phyloP scores from a whole-genome alignment of 2,888 invertebrate species.

The Leuctra nigra region DNA sequence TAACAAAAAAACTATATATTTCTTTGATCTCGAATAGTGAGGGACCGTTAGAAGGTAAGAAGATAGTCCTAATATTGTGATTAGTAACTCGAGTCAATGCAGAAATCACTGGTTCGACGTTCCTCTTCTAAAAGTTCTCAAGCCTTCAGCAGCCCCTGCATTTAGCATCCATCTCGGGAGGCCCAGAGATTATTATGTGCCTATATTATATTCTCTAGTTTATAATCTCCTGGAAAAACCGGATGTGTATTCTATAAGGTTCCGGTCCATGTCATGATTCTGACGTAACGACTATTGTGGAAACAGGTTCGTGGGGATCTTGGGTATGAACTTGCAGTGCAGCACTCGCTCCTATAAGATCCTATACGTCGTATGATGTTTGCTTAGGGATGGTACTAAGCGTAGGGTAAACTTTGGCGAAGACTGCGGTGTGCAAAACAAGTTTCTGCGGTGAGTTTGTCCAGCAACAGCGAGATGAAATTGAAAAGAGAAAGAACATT shows the following conservation, averaged over 20 bases:
- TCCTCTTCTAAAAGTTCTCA: conserved; percentile 7
- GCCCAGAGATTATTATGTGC: too few species aligned
- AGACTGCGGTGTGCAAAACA: conserved; percentile 15
- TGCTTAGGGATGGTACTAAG: neutral
- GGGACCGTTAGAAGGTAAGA: neutral
- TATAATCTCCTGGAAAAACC: conserved; percentile 24
- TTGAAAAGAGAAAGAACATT: neutral
- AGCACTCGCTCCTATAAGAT: neutral
- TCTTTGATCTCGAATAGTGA: too few species aligned
- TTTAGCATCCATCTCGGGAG: conserved; percentile 9
- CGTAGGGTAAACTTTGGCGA: conserved; percentile 9
- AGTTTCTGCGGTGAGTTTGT: conserved; percentile 9
- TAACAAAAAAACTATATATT: too few species aligned
- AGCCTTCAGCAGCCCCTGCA: conserved; percentile 20
- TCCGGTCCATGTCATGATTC: conserved; percentile 23
- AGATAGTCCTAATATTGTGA: neutral
- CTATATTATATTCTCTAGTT: neutral
- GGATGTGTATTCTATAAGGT: conserved; percentile 26
- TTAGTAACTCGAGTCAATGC: neutral
- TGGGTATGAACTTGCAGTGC: neutral
- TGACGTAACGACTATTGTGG: conserved; percentile 17
- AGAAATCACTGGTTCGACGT: neutral
- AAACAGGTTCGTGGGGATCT: conserved; percentile 23
- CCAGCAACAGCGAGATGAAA: neutral
- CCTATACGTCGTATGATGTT: neutral